phyloP scores from a whole-genome alignment of 2,113 vertebrate genomes.

The Leptocoma aspasia region DNA sequence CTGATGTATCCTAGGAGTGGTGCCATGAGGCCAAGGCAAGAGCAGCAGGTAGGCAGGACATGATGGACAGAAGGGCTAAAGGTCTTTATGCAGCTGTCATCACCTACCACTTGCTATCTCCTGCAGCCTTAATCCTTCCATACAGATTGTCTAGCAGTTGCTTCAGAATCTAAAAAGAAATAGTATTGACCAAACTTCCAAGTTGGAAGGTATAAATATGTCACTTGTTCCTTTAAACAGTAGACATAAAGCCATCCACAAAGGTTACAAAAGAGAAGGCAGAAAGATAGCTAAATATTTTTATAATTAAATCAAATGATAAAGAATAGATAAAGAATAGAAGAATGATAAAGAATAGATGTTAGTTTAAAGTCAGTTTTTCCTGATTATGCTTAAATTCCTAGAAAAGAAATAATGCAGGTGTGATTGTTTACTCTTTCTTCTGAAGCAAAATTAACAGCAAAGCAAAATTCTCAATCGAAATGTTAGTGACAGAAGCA shows the following conservation, averaged over 20 bases:
- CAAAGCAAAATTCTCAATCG: background rate
- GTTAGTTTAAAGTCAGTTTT: background rate
- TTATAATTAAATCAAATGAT: background rate
- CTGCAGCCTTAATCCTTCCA: background rate
- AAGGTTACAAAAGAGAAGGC: background rate
- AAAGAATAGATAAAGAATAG: background rate
- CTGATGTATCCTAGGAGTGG: background rate
- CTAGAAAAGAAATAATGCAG: background rate
- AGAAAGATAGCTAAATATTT: background rate
- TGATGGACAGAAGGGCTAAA: background rate
- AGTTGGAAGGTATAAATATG: background rate
- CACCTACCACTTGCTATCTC: background rate
- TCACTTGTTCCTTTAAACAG: background rate
- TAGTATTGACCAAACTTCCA: background rate
- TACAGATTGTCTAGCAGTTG: background rate
- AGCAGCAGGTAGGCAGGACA: background rate
- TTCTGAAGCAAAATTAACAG: background rate
- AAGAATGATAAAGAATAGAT: background rate
- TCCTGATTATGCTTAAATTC: background rate
- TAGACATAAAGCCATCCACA: background rate
- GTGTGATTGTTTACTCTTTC: background rate
- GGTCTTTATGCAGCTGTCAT: accelerated
- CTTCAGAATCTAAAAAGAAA: background rate
- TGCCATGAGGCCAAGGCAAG: background rate
- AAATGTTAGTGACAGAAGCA: background rate